Percentiles rank a stretch among this genome's conserved stretches.
Evolutionary conservation across 2,888 invertebrate genomes (phyloP).

Genomic region (Polyommatus icarus): DNA sequence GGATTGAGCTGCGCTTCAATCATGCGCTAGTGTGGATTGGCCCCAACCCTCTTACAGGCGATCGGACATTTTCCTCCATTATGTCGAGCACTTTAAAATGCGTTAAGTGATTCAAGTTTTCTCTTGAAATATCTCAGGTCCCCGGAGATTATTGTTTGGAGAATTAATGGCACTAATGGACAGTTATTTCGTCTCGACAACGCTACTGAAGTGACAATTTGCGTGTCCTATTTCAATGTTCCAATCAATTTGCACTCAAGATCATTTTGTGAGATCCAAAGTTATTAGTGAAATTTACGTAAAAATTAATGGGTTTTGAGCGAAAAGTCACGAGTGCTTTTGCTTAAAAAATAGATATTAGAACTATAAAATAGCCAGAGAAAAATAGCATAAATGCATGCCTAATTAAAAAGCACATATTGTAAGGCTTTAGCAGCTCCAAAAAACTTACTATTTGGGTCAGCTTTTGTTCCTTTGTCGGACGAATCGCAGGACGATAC

Average conservation of each 20-base stretch:
- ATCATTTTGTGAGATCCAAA: not conserved
- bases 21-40: not conserved
- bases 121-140: slow-evolving; percentile 55
- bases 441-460: slow-evolving; percentile 67
- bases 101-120: slow-evolving; percentile 53
- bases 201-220: slow-evolving; percentile 27
- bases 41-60: not conserved
- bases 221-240: slow-evolving; percentile 27
- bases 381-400: not conserved
- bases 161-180: slow-evolving; percentile 45
- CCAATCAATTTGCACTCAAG: not conserved
- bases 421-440: slow-evolving; percentile 36
- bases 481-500: slow-evolving; percentile 57
- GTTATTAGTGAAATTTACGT: not conserved
- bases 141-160: slow-evolving; percentile 51
- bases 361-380: not conserved
- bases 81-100: slow-evolving; percentile 34
- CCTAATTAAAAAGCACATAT: slow-evolving; percentile 29
- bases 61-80: not conserved
- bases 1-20: not conserved
- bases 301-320: not conserved
- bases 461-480: slow-evolving; percentile 72
- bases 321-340: not conserved
- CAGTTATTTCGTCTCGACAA: slow-evolving; percentile 39
- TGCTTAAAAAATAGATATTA: not conserved